Evolutionary conservation across 2,797 vertebrate species (phyloP), one percentile per base, ranked within the genome.

Genomic region (Chanos chanos): DNA sequence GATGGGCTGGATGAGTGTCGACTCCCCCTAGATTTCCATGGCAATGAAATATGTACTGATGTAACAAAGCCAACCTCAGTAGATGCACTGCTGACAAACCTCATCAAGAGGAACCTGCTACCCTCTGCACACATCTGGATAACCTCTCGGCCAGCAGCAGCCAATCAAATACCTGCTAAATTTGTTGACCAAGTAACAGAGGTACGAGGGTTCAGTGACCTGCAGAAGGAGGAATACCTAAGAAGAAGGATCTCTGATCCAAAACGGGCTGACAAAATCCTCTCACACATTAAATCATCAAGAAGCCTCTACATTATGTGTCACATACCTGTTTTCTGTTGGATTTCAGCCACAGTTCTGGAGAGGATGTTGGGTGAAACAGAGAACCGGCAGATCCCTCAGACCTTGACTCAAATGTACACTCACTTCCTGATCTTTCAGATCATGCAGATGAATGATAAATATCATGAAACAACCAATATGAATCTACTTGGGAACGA

Each of bases 201-300:
- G 12, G 78, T 84, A 7, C 66, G 66, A 66, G 81, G 82, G 33
- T 86, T 84, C 47, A 81, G 58, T 34, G 78, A 81, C 1, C 31
- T 57, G 0, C 78, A 83, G 60, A 84, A 80, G 44, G 70, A 79
- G 2, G 61, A 79, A 5, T 84, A 81, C 53, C 54, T 79, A 43
- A 1, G 7, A 9, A 81, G 68, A 51, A 73, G 47, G 45, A 64
- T 73, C 7, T 27, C 10, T 4, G 64, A 77, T 48, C 37, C 53
- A 13, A 37, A 28, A 12, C 6, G 62, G 45, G 68, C 63, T 15
- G 18, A 6, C n/a, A 50, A 36, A 21, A 57, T 62, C 27, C n/a
- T 62, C 47, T 28, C 44, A 34, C 68, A 71, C 28, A 47, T 71
- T 2, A 71, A 66, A 44, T 43, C 40, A 3, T 45, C 45, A 13